A percentile compares a stretch with the other conserved stretches of the same genome.
phyloP scores from a whole-genome alignment of 2,797 vertebrate genomes.

The Alcedo atthis region DNA sequence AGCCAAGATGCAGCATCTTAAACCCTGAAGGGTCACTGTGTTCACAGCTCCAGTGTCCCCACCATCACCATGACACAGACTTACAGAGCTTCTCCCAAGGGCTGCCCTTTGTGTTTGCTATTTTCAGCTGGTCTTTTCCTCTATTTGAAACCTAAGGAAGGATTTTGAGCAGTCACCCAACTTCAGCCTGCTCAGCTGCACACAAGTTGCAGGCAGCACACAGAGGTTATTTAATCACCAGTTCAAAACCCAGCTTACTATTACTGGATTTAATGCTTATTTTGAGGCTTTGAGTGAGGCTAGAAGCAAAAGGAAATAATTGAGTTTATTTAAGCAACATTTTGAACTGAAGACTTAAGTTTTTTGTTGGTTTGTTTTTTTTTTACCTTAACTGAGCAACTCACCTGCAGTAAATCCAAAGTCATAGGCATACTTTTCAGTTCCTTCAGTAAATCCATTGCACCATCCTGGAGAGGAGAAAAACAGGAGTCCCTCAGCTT shows the following conservation, averaged over 20 bases:
- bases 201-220: not conserved
- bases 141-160: not conserved
- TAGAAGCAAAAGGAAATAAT: not conserved
- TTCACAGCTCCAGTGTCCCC: not conserved
- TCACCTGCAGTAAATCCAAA: constrained; percentile 93
- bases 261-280: not conserved
- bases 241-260: not conserved
- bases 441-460: constrained; percentile 91
- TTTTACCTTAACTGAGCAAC: not conserved
- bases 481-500: not conserved
- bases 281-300: not conserved
- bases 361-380: not conserved
- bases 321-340: not conserved
- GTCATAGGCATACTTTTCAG: constrained; percentile 92
- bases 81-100: not conserved
- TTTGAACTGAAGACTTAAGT: not conserved
- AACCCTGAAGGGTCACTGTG: not conserved
- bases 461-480: constrained; percentile 84
- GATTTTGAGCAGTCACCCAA: not conserved
- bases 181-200: not conserved
- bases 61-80: not conserved
- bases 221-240: not conserved
- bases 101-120: not conserved
- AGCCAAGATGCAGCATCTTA: not conserved
- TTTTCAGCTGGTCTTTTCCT: not conserved